Base-by-base conservation (phyloP, 2,113 vertebrate genomes). In the Mugil cephalus region DNA sequence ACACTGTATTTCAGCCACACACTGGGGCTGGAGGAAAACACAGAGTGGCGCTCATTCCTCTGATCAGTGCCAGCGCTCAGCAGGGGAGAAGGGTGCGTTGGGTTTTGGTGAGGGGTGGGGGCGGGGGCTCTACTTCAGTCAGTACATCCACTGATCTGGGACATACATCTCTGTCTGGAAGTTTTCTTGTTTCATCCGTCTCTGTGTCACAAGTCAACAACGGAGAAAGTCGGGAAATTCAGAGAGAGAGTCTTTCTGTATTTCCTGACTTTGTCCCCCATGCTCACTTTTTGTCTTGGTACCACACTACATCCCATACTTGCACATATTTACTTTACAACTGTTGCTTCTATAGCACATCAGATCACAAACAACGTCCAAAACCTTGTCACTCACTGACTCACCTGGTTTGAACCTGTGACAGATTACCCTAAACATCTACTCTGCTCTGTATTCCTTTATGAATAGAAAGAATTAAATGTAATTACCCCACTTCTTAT, bases 31-130 rank as follows among this genome's bases (percentile, higher is more conserved):
- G n/a, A n/a, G n/a, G n/a, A n/a, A 19, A 38, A 51, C 71, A 63
- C 68, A 83, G 64, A 75, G 77, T 84, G 72, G 82, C 18, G 13
- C 48, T 66, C 61, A 56, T 69, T 82, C 67, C 48, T 89, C 79
- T 87, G 82, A 83, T 88, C 81, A 72, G 72, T 88, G 87, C 83
- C 84, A 84, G 56, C 58, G 70, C 90, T 52, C 88, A 86, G 83
- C 79, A 30, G 77, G 84, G 15, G 64, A 46, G 42, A 40, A 10
- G 50, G 21, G 38, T 46, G 48, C 69, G n/a, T 56, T 58, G 67
- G 58, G 47, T 64, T 74, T 64, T 2, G 55, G 6, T n/a, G 18
- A 9, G 18, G 8, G 19, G 43, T 17, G 17, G 13, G 39, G 14
- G 30, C 21, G 4, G 46, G 48, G 13, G 19, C 24, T 68, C 38